phyloP scores from a whole-genome alignment of 2,113 vertebrate genomes.

The Nymphicus hollandicus region DNA sequence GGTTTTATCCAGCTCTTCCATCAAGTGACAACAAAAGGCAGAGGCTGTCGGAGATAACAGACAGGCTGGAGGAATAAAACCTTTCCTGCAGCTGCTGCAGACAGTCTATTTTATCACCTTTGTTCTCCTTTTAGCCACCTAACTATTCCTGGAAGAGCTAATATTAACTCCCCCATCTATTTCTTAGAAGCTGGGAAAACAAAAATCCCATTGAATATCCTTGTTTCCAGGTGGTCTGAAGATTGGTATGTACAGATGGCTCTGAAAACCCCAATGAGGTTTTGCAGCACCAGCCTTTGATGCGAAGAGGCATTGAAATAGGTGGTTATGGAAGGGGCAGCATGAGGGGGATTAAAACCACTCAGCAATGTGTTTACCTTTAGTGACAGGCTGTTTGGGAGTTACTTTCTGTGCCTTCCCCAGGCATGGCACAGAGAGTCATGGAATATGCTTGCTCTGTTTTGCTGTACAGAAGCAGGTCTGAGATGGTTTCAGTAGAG shows the following conservation, averaged over 20 bases:
- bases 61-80: constrained; percentile 4
- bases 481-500: not conserved
- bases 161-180: constrained; percentile 40
- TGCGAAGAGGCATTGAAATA: not conserved
- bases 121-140: constrained; percentile 57
- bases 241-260: not conserved
- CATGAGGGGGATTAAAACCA: not conserved
- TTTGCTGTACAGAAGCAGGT: not conserved
- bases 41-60: not conserved
- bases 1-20: not conserved
- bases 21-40: not conserved
- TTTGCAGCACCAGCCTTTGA: not conserved
- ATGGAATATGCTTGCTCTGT: rapidly evolving
- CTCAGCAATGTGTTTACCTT: not conserved
- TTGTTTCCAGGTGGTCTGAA: constrained; percentile 23
- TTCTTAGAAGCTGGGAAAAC: constrained; percentile 50
- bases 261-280: not conserved
- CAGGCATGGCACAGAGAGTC: rapidly evolving
- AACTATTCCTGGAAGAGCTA: constrained; percentile 65
- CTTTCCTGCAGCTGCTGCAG: not conserved
- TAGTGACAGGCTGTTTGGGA: not conserved
- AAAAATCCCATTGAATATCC: not conserved
- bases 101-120: constrained; percentile 49
- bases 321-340: not conserved
- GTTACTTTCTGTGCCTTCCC: not conserved